A percentile compares a stretch with the other conserved stretches of the same genome.
Evolutionary conservation across 2,797 vertebrate genomes (phyloP).

Genomic region (Taeniopygia guttata): DNA sequence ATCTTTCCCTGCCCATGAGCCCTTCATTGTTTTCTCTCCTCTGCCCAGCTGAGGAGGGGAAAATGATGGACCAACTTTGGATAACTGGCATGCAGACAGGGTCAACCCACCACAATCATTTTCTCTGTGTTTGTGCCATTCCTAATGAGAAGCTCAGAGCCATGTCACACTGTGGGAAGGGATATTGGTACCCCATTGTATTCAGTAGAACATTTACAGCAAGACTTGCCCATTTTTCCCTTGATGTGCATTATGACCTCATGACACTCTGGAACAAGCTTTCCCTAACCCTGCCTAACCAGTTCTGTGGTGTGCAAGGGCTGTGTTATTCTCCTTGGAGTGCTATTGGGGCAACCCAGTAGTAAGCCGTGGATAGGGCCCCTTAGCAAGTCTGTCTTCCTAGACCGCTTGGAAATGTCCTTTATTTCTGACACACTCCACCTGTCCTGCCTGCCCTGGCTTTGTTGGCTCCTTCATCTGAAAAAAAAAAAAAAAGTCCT

Average conservation of each 20-base stretch:
- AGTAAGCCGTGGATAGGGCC: not conserved
- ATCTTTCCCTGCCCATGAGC: not conserved
- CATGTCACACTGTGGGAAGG: not conserved
- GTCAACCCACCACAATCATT: not conserved
- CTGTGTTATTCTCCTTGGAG: not conserved
- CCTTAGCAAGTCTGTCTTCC: not conserved
- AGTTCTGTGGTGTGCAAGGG: not conserved
- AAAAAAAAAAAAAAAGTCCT: not conserved
- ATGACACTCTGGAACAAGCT: not conserved
- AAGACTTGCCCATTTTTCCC: not conserved
- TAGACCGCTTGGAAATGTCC: not conserved
- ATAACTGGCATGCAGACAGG: not conserved
- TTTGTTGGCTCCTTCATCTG: not conserved
- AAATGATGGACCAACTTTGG: not conserved
- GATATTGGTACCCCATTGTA: not conserved
- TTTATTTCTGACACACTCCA: not conserved
- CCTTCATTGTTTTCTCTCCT: not conserved
- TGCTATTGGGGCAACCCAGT: not conserved
- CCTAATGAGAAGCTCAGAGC: not conserved
- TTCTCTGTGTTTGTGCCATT: not conserved
- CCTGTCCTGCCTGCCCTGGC: not conserved
- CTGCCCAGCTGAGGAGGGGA: not conserved
- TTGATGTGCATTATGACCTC: not conserved
- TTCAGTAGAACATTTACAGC: not conserved
- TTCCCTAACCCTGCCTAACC: not conserved